Evolutionary conservation across 2,113 vertebrate species (phyloP).

Genomic region (Corythornis cristatus): DNA sequence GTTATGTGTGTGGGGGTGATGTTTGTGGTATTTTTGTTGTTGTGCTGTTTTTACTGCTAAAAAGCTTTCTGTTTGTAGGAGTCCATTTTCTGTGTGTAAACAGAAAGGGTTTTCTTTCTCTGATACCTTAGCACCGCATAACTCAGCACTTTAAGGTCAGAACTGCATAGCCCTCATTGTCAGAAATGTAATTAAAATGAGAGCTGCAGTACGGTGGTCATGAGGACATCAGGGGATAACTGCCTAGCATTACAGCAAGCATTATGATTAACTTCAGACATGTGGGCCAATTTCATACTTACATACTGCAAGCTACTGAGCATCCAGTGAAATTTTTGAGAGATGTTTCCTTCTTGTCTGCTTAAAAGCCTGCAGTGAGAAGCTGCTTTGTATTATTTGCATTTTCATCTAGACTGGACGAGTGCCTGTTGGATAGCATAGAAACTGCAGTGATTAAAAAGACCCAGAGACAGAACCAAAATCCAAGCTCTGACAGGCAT

Average conservation of each 20-base stretch:
- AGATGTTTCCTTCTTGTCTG: not conserved
- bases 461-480: conserved; percentile 24
- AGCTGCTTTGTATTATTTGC: conserved; percentile 44
- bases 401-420: conserved; percentile 54
- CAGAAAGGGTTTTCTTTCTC: not conserved
- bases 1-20: accelerated
- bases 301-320: not conserved
- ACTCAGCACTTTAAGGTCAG: not conserved
- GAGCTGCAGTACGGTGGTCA: not conserved
- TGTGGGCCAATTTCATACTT: not conserved
- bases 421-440: conserved; percentile 18
- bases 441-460: conserved; percentile 42
- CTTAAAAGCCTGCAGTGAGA: conserved; percentile 11
- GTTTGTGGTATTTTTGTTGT: not conserved
- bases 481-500: conserved; percentile 22
- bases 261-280: conserved; percentile 13
- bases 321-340: not conserved
- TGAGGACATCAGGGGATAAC: not conserved
- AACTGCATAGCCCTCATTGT: not conserved
- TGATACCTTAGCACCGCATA: not conserved
- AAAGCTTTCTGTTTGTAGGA: not conserved
- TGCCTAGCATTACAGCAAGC: not conserved
- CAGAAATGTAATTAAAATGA: conserved; percentile 24
- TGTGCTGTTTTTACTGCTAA: not conserved
- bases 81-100: not conserved